These are phyloP conservation scores for Aspidiotus destructor DNA, from an alignment of 2,888 invertebrate genomes.

Conservation along the genomic window DNA sequence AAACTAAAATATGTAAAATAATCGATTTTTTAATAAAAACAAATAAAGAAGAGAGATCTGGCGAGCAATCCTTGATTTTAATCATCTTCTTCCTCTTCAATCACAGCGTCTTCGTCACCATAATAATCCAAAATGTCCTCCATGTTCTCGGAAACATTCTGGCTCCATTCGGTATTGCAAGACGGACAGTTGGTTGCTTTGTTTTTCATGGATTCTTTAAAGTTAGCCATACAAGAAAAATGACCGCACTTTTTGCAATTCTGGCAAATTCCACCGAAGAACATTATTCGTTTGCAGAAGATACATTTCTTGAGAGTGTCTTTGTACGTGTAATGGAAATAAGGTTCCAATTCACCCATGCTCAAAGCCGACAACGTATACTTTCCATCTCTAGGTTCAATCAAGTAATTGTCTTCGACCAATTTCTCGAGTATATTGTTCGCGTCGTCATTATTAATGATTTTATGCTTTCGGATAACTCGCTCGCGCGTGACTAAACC, in stretches of 20 bases:
- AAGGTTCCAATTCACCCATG: slow-evolving; percentile 4
- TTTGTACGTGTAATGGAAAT: background rate
- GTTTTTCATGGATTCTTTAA: slow-evolving; percentile 2
- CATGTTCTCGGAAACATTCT: background rate
- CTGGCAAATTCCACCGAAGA: background rate
- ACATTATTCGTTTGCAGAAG: background rate
- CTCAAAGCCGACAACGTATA: background rate
- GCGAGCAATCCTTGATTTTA: no score
- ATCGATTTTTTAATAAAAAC: no score
- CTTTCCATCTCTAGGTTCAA: background rate
- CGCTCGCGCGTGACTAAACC: background rate
- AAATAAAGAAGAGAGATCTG: no score
- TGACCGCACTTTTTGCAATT: background rate
- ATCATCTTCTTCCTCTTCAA: no score
- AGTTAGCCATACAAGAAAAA: background rate
- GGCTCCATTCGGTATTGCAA: background rate
- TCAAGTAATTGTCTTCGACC: background rate
- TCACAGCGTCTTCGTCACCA: no score
- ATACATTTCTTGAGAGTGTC: background rate
- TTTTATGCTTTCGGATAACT: no score
- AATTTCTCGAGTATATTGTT: background rate
- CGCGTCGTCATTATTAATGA: background rate
- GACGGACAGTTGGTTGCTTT: background rate
- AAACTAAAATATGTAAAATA: no score
- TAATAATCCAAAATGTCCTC: background rate